phyloP scores from a whole-genome alignment of 1,140 invertebrate genomes.

The Ostrea denselamellosa region DNA sequence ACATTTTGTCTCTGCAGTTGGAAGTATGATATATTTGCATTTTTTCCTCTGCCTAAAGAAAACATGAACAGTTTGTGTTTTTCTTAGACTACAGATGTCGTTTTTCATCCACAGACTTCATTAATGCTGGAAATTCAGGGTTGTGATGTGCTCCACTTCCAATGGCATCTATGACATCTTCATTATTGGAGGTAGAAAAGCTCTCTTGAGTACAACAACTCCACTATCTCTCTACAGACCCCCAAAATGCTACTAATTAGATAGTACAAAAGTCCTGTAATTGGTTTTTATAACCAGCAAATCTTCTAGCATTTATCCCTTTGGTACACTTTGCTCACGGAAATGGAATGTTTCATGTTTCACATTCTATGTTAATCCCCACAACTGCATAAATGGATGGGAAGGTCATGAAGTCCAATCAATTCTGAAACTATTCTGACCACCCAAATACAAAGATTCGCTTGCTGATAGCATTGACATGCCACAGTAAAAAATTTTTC shows the following conservation, averaged over 20 bases:
- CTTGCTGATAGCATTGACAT: too few relatives aligned
- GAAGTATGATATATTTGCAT: not conserved
- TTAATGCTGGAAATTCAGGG: not conserved
- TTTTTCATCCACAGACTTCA: conserved; percentile 4
- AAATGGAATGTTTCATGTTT: not conserved
- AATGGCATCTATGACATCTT: conserved; percentile 12
- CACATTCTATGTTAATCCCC: too few relatives aligned
- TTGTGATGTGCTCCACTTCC: conserved; percentile 13
- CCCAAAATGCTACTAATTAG: not conserved
- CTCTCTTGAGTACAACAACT: not conserved
- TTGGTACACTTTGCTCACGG: not conserved
- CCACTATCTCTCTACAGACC: not conserved
- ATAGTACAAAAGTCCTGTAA: not conserved
- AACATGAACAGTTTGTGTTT: not conserved
- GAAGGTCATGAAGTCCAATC: too few relatives aligned
- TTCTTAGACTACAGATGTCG: not conserved
- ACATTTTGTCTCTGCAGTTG: conserved; percentile 20
- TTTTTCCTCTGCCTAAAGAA: not conserved
- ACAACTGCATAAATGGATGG: too few relatives aligned
- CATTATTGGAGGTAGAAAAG: conserved; percentile 18
- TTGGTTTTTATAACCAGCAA: not conserved
- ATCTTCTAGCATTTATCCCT: not conserved
- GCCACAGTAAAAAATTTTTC: too few relatives aligned
- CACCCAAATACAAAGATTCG: too few relatives aligned
- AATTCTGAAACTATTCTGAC: too few relatives aligned